Evolutionary conservation across 2,888 invertebrate species (phyloP).

Genomic region (Drosophila nr. fundita): DNA sequence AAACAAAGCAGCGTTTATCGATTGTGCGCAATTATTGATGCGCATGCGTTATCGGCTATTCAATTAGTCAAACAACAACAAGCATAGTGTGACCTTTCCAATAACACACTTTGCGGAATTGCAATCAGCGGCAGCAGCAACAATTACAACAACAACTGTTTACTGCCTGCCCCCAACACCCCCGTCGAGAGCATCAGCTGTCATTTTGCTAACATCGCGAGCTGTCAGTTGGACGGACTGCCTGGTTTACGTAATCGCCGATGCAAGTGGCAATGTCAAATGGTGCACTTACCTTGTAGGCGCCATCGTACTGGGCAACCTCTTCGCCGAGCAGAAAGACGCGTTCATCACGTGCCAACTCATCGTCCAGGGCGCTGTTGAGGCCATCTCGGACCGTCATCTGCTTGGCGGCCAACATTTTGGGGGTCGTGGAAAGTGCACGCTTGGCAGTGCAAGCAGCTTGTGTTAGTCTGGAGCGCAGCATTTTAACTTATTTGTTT

Average conservation of each 20-base stretch:
- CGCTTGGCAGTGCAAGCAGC: conserved; percentile 84
- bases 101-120: conserved; percentile 14
- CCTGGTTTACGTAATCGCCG: conserved; percentile 79
- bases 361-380: conserved; percentile 98
- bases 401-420: conserved; percentile 86
- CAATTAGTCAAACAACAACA: conserved; percentile 1
- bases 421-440: conserved; percentile 86
- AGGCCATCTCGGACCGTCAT: conserved; percentile 98
- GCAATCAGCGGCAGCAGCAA: conserved; percentile 34
- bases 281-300: conserved; percentile 92
- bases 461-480: conserved; percentile 63
- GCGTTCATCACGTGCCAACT: conserved; percentile 95
- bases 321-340: conserved; percentile 98
- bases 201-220: conserved; percentile 42
- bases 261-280: conserved; percentile 36
- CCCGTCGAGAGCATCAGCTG: conserved; percentile 21
- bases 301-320: conserved; percentile 99
- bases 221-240: conserved; percentile 39
- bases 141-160: conserved; percentile 1
- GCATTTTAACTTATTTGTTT: conserved; percentile 52
- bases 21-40: conserved; percentile 13
- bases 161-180: not conserved
- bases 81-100: conserved; percentile 48
- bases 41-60: conserved; percentile 19
- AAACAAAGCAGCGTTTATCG: conserved; percentile 22